phyloP scores from a whole-genome alignment of 2,113 vertebrate genomes.

The Prolemur simus region DNA sequence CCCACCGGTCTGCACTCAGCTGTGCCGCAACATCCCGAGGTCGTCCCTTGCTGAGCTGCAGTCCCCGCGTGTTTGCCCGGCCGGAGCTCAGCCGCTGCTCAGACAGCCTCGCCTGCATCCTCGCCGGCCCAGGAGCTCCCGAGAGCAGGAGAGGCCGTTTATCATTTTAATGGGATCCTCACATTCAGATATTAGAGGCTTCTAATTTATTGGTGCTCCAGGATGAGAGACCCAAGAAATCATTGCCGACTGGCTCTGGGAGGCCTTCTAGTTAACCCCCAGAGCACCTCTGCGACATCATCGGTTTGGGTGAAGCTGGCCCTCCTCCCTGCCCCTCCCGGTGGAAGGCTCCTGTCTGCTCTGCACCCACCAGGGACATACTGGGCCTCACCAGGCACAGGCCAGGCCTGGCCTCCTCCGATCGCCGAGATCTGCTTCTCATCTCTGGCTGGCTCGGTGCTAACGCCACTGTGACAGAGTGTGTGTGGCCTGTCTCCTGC shows the following conservation, averaged over 20 bases:
- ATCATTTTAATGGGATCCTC: slow-evolving; percentile 62
- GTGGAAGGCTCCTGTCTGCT: accelerated
- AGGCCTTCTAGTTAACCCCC: slow-evolving; percentile 10
- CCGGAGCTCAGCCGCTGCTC: background rate
- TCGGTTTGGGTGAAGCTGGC: background rate
- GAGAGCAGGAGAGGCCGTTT: background rate
- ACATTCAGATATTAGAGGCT: slow-evolving; percentile 13
- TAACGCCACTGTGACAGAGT: accelerated
- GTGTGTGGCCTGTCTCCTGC: background rate
- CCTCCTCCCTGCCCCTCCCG: accelerated
- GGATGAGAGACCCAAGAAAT: slow-evolving; percentile 38
- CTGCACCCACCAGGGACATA: accelerated
- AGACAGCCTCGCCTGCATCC: background rate
- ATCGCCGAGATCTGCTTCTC: background rate
- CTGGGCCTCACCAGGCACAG: no score
- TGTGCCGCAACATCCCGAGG: background rate
- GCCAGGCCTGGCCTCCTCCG: no score
- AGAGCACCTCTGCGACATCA: slow-evolving; percentile 34
- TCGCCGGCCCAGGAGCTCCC: background rate
- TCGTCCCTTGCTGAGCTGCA: background rate
- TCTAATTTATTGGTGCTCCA: background rate
- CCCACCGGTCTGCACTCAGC: background rate
- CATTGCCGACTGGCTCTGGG: background rate
- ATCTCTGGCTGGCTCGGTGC: background rate
- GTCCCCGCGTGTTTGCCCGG: background rate